Base-by-base conservation (phyloP, 2,113 vertebrate genomes). In the Rhinichthys klamathensis region DNA sequence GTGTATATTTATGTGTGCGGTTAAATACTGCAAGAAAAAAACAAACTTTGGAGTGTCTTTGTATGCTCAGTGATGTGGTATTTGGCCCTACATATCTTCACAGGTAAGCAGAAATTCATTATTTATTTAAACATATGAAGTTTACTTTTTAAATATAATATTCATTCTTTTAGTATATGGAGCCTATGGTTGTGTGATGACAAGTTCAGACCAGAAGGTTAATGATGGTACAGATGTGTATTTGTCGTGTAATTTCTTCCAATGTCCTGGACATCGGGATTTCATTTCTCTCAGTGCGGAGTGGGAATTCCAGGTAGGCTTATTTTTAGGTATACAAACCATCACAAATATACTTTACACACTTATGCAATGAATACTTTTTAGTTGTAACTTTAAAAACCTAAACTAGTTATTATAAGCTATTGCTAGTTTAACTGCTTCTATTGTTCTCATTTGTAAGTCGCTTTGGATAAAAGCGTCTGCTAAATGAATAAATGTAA, bases 221-320 rank as follows among this genome's bases (percentile, higher is more conserved):
- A 3, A 2, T 61, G n/a, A 13, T 15, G 87, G 87, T 46, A 35
- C 54, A 46, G 67, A 75, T 30, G 75, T 88, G 32, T 1, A 67
- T 60, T 82, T 88, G 54, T 21, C 32, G 2, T 88, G 87, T 70
- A 49, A 83, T 56, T 84, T 84, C 65, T 56, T 38, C 2, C 16
- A 38, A 16, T 88, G 84, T 80, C 76, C 63, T 18, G 44, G 73
- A 32, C 41, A 67, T 21, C 63, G 63, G 63, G 61, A 72, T 61
- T 3, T 4, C 32, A 83, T 11, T 8, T 56, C 15, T 65, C 58
- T 83, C 35, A 82, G 41, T 54, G n/a, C 85, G 18, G 73, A 85
- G 41, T 88, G 84, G 87, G 63, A 75, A 56, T 88, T 88, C 21
- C 49, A 80, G 49, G 65, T 82, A 25, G 41, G 49, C 72, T 16